Evolutionary conservation across 2,888 invertebrate species (phyloP).

Genomic region (Leptarthrus brevirostris): DNA sequence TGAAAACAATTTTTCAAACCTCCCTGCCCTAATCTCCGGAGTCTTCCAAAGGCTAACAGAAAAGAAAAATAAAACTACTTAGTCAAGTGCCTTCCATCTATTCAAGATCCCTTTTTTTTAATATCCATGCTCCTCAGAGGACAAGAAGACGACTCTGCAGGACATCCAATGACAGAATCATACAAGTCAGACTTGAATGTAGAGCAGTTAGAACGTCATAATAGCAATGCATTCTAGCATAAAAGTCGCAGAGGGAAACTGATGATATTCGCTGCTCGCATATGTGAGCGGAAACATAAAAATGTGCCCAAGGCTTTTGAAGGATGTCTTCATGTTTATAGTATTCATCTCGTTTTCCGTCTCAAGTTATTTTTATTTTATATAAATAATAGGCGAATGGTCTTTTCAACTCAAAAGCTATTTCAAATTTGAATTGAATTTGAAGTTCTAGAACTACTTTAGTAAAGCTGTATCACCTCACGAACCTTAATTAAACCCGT

Average conservation of each 20-base stretch:
- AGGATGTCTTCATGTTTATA: no score
- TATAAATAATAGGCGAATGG: no score
- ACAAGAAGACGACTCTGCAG: conserved; percentile 27
- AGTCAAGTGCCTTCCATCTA: conserved; percentile 25
- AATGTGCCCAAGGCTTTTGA: no score
- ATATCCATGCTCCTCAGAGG: conserved; percentile 5
- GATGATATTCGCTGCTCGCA: conserved; percentile 13
- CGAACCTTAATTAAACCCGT: no score
- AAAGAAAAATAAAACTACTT: conserved; percentile 40
- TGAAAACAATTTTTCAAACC: conserved; percentile 49
- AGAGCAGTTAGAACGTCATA: conserved; percentile 13
- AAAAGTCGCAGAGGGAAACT: conserved; percentile 32
- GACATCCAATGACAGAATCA: conserved; percentile 42
- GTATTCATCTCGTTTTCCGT: no score
- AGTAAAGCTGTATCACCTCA: no score
- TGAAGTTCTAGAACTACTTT: no score
- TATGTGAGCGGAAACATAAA: conserved; percentile 40
- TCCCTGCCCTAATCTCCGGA: conserved; percentile 5
- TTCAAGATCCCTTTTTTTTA: conserved; percentile 28
- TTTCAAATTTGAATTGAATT: no score
- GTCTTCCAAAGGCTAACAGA: conserved; percentile 1
- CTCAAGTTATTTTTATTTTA: no score
- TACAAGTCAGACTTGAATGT: conserved; percentile 28
- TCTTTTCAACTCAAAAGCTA: no score
- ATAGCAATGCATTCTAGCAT: conserved; percentile 35